Evolutionary conservation across 2,888 invertebrate species (phyloP).

Genomic region (Calliphora vomitoria): DNA sequence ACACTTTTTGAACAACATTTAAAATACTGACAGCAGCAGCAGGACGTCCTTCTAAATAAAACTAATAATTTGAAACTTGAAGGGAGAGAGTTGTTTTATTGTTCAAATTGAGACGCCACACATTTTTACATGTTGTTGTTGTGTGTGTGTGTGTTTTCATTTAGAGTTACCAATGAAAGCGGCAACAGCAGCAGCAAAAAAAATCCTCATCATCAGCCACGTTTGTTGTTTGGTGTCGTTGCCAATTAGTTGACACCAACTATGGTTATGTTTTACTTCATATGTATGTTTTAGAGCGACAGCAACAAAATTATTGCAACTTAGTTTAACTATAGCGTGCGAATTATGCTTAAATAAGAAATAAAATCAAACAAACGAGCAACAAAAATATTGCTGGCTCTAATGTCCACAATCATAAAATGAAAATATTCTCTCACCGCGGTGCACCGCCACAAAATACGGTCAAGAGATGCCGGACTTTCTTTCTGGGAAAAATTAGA

Average conservation of each 20-base stretch:
- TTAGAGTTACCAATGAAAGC: neutral
- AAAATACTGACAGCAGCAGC: constrained; percentile 69
- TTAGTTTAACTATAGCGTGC: constrained; percentile 65
- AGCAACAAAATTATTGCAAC: constrained; percentile 38
- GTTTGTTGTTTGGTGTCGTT: constrained; percentile 77
- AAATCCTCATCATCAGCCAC: constrained; percentile 47
- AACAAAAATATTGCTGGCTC: constrained; percentile 7
- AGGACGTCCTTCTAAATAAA: constrained; percentile 67
- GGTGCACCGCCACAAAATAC: neutral
- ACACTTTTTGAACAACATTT: constrained; percentile 31
- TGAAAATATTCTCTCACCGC: neutral
- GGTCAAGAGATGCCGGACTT: constrained; percentile 30
- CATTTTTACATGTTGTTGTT: constrained; percentile 38
- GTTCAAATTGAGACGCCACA: constrained; percentile 68
- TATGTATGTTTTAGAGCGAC: constrained; percentile 29
- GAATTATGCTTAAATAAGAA: constrained; percentile 65
- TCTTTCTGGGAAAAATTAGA: no score
- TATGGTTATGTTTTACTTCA: constrained; percentile 46
- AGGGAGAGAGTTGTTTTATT: constrained; percentile 39
- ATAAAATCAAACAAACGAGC: constrained; percentile 37
- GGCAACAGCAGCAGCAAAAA: constrained; percentile 25
- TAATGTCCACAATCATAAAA: constrained; percentile 49
- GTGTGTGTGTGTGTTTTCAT: neutral
- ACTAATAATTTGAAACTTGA: constrained; percentile 54
- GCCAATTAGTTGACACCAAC: constrained; percentile 84